Percentiles rank a stretch among this genome's conserved stretches.
Evolutionary conservation across 2,888 invertebrate genomes (phyloP).

Genomic region (Drosophila picticornis): DNA sequence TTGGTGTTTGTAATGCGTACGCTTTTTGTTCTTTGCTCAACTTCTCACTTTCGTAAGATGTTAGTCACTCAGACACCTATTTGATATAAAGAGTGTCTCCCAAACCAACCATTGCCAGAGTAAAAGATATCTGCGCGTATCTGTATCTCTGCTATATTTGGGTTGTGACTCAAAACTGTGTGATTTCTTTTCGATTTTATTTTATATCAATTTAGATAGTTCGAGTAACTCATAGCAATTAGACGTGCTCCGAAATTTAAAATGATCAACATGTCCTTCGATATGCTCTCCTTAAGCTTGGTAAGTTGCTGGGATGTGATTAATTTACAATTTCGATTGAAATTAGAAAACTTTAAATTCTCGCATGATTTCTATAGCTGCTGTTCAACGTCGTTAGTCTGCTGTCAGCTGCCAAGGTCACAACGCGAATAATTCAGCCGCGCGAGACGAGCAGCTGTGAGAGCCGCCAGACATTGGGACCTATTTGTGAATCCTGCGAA

Average conservation of each 20-base stretch:
- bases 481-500: conserved; percentile 84
- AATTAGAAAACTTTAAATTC: background rate
- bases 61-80: conserved; percentile 42
- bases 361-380: conserved; percentile 29
- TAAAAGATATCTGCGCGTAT: conserved; percentile 41
- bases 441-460: conserved; percentile 83
- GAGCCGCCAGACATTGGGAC: conserved; percentile 80
- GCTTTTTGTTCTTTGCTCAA: conserved; percentile 47
- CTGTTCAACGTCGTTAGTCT: conserved; percentile 41
- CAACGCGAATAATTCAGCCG: conserved; percentile 66
- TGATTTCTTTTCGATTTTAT: conserved; percentile 4
- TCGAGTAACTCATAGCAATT: conserved; percentile 47
- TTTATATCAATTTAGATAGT: conserved; percentile 65
- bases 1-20: conserved; percentile 30
- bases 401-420: conserved; percentile 42
- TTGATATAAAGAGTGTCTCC: conserved; percentile 52
- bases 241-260: conserved; percentile 40
- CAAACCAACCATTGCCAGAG: conserved; percentile 21
- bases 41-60: conserved; percentile 66
- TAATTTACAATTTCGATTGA: background rate
- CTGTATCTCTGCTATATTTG: conserved; percentile 44
- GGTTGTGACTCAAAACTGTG: conserved; percentile 49
- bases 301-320: conserved; percentile 29
- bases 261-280: conserved; percentile 51
- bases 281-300: conserved; percentile 39